These are phyloP conservation scores for Scleropages formosus DNA, from an alignment of 2,797 vertebrate genomes.

Conservation along the genomic window DNA sequence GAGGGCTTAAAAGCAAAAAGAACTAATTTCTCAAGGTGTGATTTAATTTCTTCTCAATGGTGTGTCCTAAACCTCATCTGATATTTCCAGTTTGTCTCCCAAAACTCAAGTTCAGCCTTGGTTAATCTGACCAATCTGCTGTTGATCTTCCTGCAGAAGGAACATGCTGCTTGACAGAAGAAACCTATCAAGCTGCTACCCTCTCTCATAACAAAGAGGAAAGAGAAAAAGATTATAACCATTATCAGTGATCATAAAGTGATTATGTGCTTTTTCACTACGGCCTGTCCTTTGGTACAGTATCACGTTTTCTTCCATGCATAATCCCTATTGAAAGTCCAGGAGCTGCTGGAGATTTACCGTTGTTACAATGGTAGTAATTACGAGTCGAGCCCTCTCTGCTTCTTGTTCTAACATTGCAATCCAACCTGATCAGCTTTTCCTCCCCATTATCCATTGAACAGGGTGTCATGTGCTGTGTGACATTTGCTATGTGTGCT, in stretches of 20 bases:
- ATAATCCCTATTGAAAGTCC: slow-evolving; percentile 47
- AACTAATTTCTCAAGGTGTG: background rate
- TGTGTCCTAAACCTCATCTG: background rate
- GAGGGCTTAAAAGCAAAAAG: background rate
- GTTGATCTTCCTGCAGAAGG: background rate
- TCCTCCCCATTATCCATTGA: background rate
- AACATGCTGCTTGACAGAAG: background rate
- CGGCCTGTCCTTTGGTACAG: background rate
- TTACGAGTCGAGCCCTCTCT: slow-evolving; percentile 38
- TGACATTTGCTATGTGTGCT: slow-evolving; percentile 3
- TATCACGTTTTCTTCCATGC: slow-evolving; percentile 18
- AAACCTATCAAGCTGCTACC: background rate
- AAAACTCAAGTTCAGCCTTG: background rate
- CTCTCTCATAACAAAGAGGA: background rate
- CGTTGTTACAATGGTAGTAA: slow-evolving; percentile 43
- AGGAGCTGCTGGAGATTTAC: slow-evolving; percentile 13
- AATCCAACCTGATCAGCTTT: background rate
- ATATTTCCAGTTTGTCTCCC: background rate
- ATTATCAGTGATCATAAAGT: background rate
- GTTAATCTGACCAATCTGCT: background rate
- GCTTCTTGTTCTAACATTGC: background rate
- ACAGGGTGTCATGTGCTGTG: background rate
- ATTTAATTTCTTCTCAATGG: background rate
- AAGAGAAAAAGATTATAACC: background rate
- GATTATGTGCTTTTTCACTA: slow-evolving; percentile 21